Conservation (phyloP, 1,140 invertebrate species). For the Drosophila lini region DNA sequence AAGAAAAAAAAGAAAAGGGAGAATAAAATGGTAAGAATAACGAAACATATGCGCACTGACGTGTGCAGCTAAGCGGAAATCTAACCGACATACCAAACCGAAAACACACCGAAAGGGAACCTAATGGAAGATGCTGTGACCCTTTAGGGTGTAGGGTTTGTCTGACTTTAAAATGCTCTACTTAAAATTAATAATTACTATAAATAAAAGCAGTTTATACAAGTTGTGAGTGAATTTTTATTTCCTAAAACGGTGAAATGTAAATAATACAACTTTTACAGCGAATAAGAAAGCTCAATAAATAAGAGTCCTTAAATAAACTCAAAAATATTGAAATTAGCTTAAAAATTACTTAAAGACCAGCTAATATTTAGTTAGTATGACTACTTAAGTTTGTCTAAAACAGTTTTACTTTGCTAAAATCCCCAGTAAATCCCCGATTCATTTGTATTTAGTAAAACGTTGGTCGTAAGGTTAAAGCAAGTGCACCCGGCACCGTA, state of each 20-base stretch:
- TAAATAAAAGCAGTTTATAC: not conserved
- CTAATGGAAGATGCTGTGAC: conserved; percentile 3
- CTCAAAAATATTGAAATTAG: not conserved
- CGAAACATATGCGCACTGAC: conserved; percentile 26
- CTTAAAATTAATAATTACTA: too few relatives aligned
- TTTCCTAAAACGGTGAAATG: not conserved
- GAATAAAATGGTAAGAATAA: conserved; percentile 24
- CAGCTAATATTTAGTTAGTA: not conserved
- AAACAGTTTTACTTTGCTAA: not conserved
- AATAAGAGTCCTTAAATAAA: not conserved
- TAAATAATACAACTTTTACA: not conserved
- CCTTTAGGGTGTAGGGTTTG: too few relatives aligned
- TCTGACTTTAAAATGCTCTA: conserved; percentile 8
- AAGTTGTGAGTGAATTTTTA: not conserved
- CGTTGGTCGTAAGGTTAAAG: conserved; percentile 1
- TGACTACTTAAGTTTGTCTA: not conserved
- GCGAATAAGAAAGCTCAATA: not conserved
- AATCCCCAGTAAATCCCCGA: not conserved
- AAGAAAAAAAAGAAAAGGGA: not conserved
- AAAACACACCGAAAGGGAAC: conserved; percentile 19
- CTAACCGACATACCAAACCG: conserved; percentile 37
- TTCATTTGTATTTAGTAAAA: conserved; percentile 13
- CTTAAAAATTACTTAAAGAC: not conserved
- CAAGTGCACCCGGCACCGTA: conserved; percentile 2
- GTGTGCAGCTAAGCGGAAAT: conserved; percentile 57